A percentile compares a stretch with the other conserved stretches of the same genome.
Conservation (phyloP, 2,888 invertebrate genomes). For the Chloroclysta siterata region DNA sequence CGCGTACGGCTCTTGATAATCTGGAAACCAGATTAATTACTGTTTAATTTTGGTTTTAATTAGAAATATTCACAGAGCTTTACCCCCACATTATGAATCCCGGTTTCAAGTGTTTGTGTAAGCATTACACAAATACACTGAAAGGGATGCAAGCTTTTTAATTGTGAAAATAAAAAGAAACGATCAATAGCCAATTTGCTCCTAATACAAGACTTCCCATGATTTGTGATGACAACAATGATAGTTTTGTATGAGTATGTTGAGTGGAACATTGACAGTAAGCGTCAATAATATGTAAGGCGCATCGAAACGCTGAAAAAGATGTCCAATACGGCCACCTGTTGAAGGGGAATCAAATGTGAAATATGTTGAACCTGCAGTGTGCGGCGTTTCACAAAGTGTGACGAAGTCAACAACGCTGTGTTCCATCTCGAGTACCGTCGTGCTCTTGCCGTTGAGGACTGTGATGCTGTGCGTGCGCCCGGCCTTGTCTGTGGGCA, state of each 20-base stretch:
- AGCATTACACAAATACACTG: too few species aligned
- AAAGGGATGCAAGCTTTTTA: too few species aligned
- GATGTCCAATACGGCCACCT: not conserved
- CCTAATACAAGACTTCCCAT: not conserved
- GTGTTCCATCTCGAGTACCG: conserved; percentile 99
- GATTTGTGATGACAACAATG: not conserved
- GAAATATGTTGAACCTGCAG: conserved; percentile 87
- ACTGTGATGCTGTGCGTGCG: conserved; percentile 97
- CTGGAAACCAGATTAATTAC: conserved; percentile 79
- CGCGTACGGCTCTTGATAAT: conserved; percentile 98
- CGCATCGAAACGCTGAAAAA: not conserved
- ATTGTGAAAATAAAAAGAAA: not conserved
- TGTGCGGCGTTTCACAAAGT: conserved; percentile 97
- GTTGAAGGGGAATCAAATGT: not conserved
- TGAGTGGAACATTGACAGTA: not conserved
- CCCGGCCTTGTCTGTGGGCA: conserved; percentile 95
- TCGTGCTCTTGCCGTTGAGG: conserved; percentile 97
- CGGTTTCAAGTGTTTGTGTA: too few species aligned
- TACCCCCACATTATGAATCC: too few species aligned
- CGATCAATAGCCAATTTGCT: too few species aligned
- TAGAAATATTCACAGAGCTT: too few species aligned
- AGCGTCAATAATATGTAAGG: not conserved
- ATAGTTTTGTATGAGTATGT: not conserved
- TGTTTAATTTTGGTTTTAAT: too few species aligned
- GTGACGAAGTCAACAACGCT: conserved; percentile 98